A percentile compares a stretch with the other conserved stretches of the same genome.
Evolutionary conservation across 2,797 vertebrate genomes (phyloP).

Genomic region (Brotula barbata): DNA sequence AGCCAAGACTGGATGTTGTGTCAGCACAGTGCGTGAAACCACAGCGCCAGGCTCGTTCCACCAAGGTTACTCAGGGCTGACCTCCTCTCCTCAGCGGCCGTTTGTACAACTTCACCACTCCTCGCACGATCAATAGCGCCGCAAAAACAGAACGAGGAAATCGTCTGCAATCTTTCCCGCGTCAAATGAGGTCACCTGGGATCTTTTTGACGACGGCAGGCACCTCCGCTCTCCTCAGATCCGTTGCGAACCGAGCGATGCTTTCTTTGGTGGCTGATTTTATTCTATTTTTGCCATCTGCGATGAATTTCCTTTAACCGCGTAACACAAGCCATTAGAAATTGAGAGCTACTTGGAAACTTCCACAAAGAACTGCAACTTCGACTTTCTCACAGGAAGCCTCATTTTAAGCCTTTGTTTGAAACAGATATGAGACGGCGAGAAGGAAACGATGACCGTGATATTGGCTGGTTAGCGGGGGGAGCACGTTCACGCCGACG

Average conservation of each 20-base stretch:
- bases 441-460: constrained; percentile 12
- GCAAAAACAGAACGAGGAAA: constrained; percentile 11
- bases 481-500: constrained; percentile 9
- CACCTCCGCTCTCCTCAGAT: constrained; percentile 18
- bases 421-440: constrained; percentile 17
- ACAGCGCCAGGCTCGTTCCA: constrained; percentile 76
- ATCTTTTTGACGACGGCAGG: constrained; percentile 29
- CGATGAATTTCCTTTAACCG: constrained; percentile 20
- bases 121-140: constrained; percentile 15
- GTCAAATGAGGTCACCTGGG: constrained; percentile 39
- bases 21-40: constrained; percentile 81
- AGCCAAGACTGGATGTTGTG: constrained; percentile 80
- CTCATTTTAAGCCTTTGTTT: constrained; percentile 22
- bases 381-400: neutral
- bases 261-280: too few relatives aligned
- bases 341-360: constrained; percentile 6
- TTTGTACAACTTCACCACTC: constrained; percentile 36
- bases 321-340: constrained; percentile 12
- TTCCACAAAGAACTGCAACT: constrained; percentile 9
- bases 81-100: constrained; percentile 44
- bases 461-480: constrained; percentile 22
- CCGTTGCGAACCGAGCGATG: constrained; percentile 30
- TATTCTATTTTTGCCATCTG: constrained; percentile 2
- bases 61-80: constrained; percentile 38
- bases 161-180: constrained; percentile 16